A percentile compares a stretch with the other conserved stretches of the same genome.
phyloP scores from a whole-genome alignment of 1,140 invertebrate genomes.

The Scylla paramamosain region DNA sequence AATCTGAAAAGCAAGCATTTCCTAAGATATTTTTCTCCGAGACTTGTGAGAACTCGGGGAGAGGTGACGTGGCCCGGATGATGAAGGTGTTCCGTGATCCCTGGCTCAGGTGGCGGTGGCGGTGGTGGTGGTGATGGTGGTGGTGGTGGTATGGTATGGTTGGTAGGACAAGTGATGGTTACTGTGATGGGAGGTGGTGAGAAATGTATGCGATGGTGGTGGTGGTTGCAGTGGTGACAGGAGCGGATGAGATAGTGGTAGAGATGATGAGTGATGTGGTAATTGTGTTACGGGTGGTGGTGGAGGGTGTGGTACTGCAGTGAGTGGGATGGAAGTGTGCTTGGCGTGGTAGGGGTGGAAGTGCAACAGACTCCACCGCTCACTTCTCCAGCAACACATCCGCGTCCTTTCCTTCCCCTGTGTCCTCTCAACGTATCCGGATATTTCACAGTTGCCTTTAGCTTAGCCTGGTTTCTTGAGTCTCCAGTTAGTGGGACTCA shows the following conservation, averaged over 20 bases:
- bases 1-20: slow-evolving; percentile 75
- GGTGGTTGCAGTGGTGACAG: neutral
- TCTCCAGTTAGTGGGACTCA: neutral
- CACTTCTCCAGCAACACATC: neutral
- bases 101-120: slow-evolving; percentile 30
- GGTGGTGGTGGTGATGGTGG: neutral
- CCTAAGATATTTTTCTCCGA: slow-evolving; percentile 61
- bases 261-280: neutral
- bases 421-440: neutral
- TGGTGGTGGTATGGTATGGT: neutral
- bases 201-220: neutral
- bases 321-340: too few species aligned
- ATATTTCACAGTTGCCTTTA: neutral
- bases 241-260: neutral
- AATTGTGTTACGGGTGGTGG: too few species aligned
- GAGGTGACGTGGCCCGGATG: slow-evolving; percentile 62
- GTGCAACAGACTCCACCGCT: neutral
- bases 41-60: slow-evolving; percentile 69
- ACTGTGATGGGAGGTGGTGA: neutral
- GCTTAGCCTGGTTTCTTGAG: neutral
- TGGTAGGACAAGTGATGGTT: neutral
- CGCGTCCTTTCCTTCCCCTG: neutral
- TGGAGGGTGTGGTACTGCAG: neutral
- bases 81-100: slow-evolving; percentile 56
- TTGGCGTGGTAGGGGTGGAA: neutral